Base-by-base conservation (phyloP, 2,888 invertebrate genomes). In the Philaethria dido region DNA sequence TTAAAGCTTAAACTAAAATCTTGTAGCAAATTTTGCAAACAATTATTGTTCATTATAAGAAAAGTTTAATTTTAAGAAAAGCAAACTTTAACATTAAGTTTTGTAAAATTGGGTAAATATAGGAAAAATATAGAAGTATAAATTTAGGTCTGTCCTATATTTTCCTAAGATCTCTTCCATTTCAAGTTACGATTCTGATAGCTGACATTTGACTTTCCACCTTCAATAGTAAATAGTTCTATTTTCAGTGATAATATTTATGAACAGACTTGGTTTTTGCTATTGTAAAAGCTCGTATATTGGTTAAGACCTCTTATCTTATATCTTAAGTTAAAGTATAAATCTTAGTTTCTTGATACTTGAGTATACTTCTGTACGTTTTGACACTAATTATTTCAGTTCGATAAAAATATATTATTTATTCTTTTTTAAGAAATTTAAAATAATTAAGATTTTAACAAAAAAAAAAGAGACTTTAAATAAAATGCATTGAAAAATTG, bases 191-290 rank as follows among this genome's bases (percentile, higher is more conserved):
- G 9, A 9, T 33, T 33, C 3, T 16, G 16, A 29, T 50, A 25
- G 25, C n/a, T 25, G 29, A 25, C 48, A 48, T 48, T 48, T 50
- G 25, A 29, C 25, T n/a, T 50, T 50, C 0, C n/a, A 50, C n/a
- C n/a, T 50, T 25, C 3, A 25, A 50, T 50, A 50, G n/a, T 25
- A 50, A 25, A 50, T n/a, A 50, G n/a, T 25, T 50, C 3, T 50
- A 25, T 50, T 50, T 29, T 50, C 25, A 25, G 25, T 25, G 22
- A 0, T 8, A 25, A 25, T 48, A 48, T 48, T 48, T 22, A n/a
- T 48, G 48, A n/a, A 48, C 48, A 14, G 25, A 48, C 8, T 48
- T 8, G 22, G 8, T 8, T 48, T 48, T 13, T 39, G 11, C 2
- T 39, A 39, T 39, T 39, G 13, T 13, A 39, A 13, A 13, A 39